Evolutionary conservation across 2,113 vertebrate genomes (phyloP), one percentile per base, ranked within the genome.

Genomic region (Seriola quinqueradiata): DNA sequence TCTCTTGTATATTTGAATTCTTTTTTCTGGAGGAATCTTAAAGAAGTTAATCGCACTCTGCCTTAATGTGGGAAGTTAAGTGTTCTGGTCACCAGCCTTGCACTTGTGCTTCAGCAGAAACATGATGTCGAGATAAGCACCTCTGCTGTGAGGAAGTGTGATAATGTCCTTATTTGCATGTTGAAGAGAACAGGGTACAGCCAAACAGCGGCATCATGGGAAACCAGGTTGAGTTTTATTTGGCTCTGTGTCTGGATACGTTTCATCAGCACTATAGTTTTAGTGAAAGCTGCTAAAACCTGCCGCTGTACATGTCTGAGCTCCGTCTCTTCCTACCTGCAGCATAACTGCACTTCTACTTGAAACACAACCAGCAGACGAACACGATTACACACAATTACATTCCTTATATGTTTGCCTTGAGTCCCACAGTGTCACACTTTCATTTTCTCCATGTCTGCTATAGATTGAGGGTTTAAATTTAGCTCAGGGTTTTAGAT

Each of bases 401-500:
- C 81, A 77, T 85, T 81, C 75, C 82, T 54, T 36, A 4, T 19
- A n/a, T 9, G 38, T 66, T 34, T 76, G 67, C 55, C 54, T 77
- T 75, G 8, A 38, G 72, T 65, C 23, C 12, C 34, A 4, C 42
- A 8, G 8, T 55, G 70, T 52, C 12, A 32, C 40, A 48, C n/a
- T 50, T 57, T 42, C 12, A 7, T n/a, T 58, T 67, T 55, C 32
- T 68, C 23, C 25, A 40, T n/a, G 42, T 55, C 55, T 40, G 58
- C 44, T 21, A 9, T 12, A 64, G 68, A 32, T 25, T 1, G 1
- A 74, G 64, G 70, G 42, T 75, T 72, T 60, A 65, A 52, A 48
- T 17, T 23, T 71, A 90, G 89, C 84, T 89, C 83, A 84, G 83
- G 75, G 69, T 70, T 83, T 83, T 67, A 64, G 17, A 79, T 63